Conservation (phyloP, 1,140 invertebrate species). For the Diprion similis region DNA sequence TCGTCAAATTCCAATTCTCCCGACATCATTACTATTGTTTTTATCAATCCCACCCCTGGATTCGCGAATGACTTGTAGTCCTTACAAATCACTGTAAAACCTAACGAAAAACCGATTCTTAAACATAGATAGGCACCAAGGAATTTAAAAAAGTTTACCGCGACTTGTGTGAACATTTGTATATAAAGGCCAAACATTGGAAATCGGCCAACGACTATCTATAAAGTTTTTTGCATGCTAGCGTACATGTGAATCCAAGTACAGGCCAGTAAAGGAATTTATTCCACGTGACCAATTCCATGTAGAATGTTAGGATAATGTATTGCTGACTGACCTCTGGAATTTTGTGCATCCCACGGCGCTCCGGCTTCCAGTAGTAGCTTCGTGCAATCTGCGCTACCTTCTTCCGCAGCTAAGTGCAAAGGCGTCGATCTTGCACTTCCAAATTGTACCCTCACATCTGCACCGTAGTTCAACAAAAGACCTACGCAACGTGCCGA, state of each 20-base stretch:
- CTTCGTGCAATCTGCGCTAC: slow-evolving; percentile 73
- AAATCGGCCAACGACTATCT: slow-evolving; percentile 83
- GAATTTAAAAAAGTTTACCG: slow-evolving; percentile 85
- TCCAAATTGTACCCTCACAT: slow-evolving; percentile 76
- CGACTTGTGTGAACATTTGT: slow-evolving; percentile 85
- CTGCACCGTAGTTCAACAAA: slow-evolving; percentile 75
- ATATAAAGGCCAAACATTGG: slow-evolving; percentile 85
- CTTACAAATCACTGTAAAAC: slow-evolving; percentile 80
- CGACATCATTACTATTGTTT: slow-evolving; percentile 89
- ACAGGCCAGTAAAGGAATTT: slow-evolving; percentile 64
- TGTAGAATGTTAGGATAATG: slow-evolving; percentile 64
- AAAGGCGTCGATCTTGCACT: slow-evolving; percentile 73
- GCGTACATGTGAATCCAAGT: slow-evolving; percentile 64
- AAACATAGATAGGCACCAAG: slow-evolving; percentile 81
- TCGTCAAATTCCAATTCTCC: slow-evolving; percentile 87
- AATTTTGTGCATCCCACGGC: slow-evolving; percentile 70
- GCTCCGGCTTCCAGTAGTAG: slow-evolving; percentile 78
- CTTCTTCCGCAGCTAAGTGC: slow-evolving; percentile 84
- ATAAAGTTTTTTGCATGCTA: slow-evolving; percentile 76
- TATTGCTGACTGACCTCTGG: slow-evolving; percentile 78
- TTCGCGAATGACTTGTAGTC: slow-evolving; percentile 75
- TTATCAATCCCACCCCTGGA: slow-evolving; percentile 70
- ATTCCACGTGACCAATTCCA: slow-evolving; percentile 62
- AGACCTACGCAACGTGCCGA: slow-evolving; percentile 72
- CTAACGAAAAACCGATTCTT: slow-evolving; percentile 78